Evolutionary conservation across 2,797 vertebrate genomes (phyloP), one percentile per base, ranked within the genome.

Genomic region (Parotocinclus haroldoi): DNA sequence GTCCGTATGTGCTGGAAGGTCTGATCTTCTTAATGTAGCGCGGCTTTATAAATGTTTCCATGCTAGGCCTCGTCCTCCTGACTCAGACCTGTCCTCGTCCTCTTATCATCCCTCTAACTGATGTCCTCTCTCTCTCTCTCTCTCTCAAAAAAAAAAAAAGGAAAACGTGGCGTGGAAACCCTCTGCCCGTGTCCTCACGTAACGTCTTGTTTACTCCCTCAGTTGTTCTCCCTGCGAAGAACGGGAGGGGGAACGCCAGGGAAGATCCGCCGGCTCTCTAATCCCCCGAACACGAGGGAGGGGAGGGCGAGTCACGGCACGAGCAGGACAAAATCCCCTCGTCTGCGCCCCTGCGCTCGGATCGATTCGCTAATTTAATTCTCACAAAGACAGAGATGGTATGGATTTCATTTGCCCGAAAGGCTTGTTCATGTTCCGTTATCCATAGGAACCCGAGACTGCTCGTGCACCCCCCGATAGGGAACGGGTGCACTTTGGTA

Each of bases 201-300:
- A 14, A 37, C 1, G 10, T 54, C 52, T 66, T 48, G 39, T 12
- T 19, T 69, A 48, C 42, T 69, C 37, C 42, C 57, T 57, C 13
- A 58, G 66, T 66, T 72, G 57, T 72, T 69, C 65, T 37, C 39
- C 54, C 12, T 16, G 52, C 11, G 61, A 62, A 68, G 58, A 66
- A 18, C 46, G 40, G n/a, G 45, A 9, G 57, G 45, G 64, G 57
- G 45, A 64, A 39, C 66, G 37, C 69, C 12, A 42, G 13, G 66
- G 74, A 27, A 42, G 65, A 44, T 55, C 12, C 48, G 55, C 42
- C 63, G 14, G 27, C 19, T 55, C 44, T 60, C 53, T 65, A 60
- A 69, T 60, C 68, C 66, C n/a, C 11, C 46, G 16, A 39, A 57
- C 6, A 60, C 1, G 27, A 45, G 38, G 27, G 27, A 27, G 27